phyloP scores from a whole-genome alignment of 2,113 vertebrate genomes.

The Zosterops borbonicus region DNA sequence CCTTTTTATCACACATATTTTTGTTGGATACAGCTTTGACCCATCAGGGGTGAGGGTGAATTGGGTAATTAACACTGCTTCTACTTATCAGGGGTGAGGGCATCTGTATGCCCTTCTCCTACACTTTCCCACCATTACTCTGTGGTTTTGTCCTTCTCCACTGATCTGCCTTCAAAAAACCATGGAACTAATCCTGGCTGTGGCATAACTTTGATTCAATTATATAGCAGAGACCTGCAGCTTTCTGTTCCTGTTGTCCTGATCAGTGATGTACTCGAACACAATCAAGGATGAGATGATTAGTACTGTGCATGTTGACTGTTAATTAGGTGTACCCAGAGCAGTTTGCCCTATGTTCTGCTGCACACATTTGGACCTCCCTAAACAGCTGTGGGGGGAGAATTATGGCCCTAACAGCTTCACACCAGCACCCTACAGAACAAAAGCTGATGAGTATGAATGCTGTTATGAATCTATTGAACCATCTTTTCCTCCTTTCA shows the following conservation, averaged over 20 bases:
- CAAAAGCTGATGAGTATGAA: not conserved
- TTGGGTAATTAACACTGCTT: too few relatives aligned
- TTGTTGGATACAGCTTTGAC: too few relatives aligned
- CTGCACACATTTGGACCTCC: not conserved
- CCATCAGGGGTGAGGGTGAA: too few relatives aligned
- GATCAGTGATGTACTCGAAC: not conserved
- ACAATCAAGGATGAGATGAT: not conserved
- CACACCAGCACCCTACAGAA: not conserved
- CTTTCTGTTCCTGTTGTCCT: not conserved
- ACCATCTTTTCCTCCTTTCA: not conserved
- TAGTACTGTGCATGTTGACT: not conserved
- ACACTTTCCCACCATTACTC: not conserved
- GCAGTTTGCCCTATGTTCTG: not conserved
- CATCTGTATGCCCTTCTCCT: not conserved
- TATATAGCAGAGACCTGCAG: not conserved
- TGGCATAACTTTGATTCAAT: not conserved
- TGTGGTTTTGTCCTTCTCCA: not conserved
- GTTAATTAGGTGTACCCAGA: not conserved
- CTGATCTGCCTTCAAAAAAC: not conserved
- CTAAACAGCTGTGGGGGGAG: not conserved
- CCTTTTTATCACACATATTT: too few relatives aligned
- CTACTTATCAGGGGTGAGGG: too few relatives aligned
- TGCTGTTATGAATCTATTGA: not conserved
- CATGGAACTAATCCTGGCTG: fast-evolving
- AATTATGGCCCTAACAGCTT: not conserved